phyloP scores from a whole-genome alignment of 2,888 invertebrate genomes.

The Creontiades dilutus region DNA sequence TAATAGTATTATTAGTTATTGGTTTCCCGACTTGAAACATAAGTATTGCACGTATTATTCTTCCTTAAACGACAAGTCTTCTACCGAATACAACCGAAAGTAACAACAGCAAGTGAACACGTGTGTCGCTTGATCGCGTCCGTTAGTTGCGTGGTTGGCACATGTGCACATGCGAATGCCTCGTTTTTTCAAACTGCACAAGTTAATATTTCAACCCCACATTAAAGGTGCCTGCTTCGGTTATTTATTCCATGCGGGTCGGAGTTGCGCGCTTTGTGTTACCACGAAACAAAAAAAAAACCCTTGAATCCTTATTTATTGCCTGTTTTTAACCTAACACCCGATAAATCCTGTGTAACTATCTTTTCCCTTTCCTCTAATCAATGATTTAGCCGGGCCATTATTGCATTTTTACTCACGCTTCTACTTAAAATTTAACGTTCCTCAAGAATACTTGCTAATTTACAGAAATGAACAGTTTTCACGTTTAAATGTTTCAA shows the following conservation, averaged over 20 bases:
- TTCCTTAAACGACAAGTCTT: no score
- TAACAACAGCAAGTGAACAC: background rate
- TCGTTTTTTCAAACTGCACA: slow-evolving; percentile 1
- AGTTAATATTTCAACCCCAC: slow-evolving; percentile 18
- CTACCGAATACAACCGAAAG: no score
- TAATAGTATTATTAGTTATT: no score
- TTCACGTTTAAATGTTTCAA: no score
- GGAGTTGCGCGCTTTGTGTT: background rate
- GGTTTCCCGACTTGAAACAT: no score
- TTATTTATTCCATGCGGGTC: slow-evolving; percentile 17
- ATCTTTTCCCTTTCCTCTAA: background rate
- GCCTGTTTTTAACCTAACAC: slow-evolving; percentile 2
- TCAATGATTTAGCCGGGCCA: background rate
- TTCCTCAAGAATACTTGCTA: no score
- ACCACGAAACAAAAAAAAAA: slow-evolving; percentile 35
- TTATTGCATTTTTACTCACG: background rate
- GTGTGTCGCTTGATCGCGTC: background rate
- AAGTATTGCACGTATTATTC: no score
- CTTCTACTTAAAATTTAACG: no score
- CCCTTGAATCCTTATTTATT: background rate
- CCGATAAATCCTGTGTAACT: slow-evolving; percentile 12
- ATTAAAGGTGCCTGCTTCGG: slow-evolving; percentile 3
- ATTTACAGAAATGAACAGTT: no score
- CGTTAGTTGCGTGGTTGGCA: background rate
- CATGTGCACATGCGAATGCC: slow-evolving; percentile 12